phyloP scores from a whole-genome alignment of 1,140 invertebrate species.

The Scaptodrosophila lebanonensis region DNA sequence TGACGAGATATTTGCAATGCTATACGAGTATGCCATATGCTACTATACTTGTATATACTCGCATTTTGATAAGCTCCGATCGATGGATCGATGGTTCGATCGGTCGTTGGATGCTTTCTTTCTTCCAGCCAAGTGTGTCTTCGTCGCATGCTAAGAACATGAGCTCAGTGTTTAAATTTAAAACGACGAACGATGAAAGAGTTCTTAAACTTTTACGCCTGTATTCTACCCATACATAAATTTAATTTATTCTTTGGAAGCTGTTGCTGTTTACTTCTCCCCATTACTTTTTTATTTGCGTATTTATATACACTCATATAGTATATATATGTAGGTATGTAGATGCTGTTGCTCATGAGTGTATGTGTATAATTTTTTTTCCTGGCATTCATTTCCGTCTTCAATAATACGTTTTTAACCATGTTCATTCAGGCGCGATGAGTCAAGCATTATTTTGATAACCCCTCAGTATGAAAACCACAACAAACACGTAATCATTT shows the following conservation, averaged over 20 bases:
- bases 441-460: constrained; percentile 67
- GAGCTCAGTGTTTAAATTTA: constrained; percentile 71
- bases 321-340: too few species aligned
- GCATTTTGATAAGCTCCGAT: too few species aligned
- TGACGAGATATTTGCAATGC: too few species aligned
- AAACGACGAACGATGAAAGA: constrained; percentile 39
- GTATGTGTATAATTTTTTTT: constrained; percentile 41
- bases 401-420: constrained; percentile 73
- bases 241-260: constrained; percentile 70
- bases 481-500: constrained; percentile 53
- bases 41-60: too few species aligned
- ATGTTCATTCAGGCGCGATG: constrained; percentile 56
- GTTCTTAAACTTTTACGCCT: constrained; percentile 35
- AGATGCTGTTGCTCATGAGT: too few species aligned
- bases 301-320: constrained; percentile 58
- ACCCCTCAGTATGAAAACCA: constrained; percentile 54
- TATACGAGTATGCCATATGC: too few species aligned
- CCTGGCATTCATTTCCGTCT: constrained; percentile 71
- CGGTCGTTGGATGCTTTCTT: too few species aligned
- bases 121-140: too few species aligned
- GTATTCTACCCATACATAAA: constrained; percentile 39
- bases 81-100: too few species aligned
- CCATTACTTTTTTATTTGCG: constrained; percentile 60
- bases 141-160: constrained; percentile 35
- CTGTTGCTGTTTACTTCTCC: constrained; percentile 45